A percentile compares a stretch with the other conserved stretches of the same genome.
phyloP scores from a whole-genome alignment of 2,888 invertebrate species.

The Sesia bembeciformis region DNA sequence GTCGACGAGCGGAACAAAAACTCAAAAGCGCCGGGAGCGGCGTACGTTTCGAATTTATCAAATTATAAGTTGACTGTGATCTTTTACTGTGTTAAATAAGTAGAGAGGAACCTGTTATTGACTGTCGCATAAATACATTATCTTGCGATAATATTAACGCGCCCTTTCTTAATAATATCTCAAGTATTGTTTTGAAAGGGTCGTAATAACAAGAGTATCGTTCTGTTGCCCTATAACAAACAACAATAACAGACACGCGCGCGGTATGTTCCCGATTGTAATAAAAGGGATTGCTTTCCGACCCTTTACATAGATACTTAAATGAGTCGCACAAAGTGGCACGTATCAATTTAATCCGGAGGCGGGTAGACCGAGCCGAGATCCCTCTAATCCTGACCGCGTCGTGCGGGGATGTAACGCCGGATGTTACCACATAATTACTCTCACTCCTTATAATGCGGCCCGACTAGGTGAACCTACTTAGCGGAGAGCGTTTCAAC shows the following conservation, averaged over 20 bases:
- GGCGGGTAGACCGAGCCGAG: constrained; percentile 41
- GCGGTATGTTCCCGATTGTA: constrained; percentile 56
- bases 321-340: constrained; percentile 57
- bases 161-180: constrained; percentile 20
- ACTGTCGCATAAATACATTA: too few relatives aligned
- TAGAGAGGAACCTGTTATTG: too few relatives aligned
- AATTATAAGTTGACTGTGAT: too few relatives aligned
- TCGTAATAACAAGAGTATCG: constrained; percentile 41
- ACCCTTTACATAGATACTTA: constrained; percentile 55
- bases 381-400: constrained; percentile 59
- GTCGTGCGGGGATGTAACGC: constrained; percentile 42
- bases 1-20: too few relatives aligned
- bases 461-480: too few relatives aligned
- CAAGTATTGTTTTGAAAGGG: constrained; percentile 36
- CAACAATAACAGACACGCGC: constrained; percentile 55
- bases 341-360: constrained; percentile 66
- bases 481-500: too few relatives aligned
- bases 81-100: too few relatives aligned
- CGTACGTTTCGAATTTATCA: too few relatives aligned
- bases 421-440: constrained; percentile 66
- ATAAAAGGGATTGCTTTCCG: constrained; percentile 61
- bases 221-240: constrained; percentile 37
- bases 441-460: constrained; percentile 18
- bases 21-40: too few relatives aligned
- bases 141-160: too few relatives aligned